Evolutionary conservation across 2,888 invertebrate genomes (phyloP).

Genomic region (Tigriopus californicus): DNA sequence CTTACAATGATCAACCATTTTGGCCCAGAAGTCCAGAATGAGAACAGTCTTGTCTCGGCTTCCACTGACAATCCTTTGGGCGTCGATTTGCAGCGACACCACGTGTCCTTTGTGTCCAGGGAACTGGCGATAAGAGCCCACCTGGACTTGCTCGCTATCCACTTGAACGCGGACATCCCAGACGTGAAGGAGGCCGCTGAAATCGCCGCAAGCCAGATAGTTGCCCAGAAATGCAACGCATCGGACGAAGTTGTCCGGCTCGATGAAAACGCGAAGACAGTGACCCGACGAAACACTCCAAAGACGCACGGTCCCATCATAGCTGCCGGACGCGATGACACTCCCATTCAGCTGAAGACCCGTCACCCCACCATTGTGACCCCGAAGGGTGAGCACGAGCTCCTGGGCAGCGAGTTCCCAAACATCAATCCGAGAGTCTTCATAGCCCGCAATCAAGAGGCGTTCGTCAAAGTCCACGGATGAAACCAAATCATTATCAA

Average conservation of each 20-base stretch:
- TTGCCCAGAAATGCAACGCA: constrained; percentile 5
- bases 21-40: constrained; percentile 19
- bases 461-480: constrained; percentile 6
- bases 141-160: not conserved
- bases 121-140: not conserved
- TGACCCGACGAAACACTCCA: not conserved
- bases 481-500: constrained; percentile 3
- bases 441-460: constrained; percentile 1
- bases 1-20: constrained; percentile 18
- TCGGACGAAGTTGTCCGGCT: constrained; percentile 1
- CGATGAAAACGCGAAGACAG: not conserved
- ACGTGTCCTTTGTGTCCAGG: constrained; percentile 4
- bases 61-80: not conserved
- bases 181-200: not conserved
- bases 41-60: constrained; percentile 13
- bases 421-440: constrained; percentile 1
- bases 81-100: constrained; percentile 5
- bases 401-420: not conserved
- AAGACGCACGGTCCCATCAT: constrained; percentile 8
- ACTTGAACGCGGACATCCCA: not conserved
- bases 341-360: constrained; percentile 3
- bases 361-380: constrained; percentile 7
- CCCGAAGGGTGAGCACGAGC: not conserved
- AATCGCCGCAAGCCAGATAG: constrained; percentile 1
- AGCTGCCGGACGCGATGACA: not conserved